Conservation (phyloP, 2,113 vertebrate genomes). For the Paramisgurnus dabryanus region DNA sequence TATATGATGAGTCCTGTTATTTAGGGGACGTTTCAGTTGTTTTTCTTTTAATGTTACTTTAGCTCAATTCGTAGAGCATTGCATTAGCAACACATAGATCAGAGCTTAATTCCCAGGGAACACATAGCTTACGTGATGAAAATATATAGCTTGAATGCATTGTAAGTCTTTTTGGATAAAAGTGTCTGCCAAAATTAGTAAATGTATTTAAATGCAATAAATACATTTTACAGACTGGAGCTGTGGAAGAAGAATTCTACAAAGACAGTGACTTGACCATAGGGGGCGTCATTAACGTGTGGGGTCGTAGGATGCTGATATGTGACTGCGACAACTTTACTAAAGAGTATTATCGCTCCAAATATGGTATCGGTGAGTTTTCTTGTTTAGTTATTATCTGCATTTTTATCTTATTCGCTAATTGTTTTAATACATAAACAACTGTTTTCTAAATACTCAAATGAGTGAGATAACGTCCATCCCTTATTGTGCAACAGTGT, state of each 20-base stretch:
- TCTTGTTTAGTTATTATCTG: too few relatives aligned
- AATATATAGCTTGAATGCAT: too few relatives aligned
- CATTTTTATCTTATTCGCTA: too few relatives aligned
- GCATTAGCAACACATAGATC: too few relatives aligned
- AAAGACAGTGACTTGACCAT: constrained; percentile 84
- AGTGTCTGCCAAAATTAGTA: too few relatives aligned
- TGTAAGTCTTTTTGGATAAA: too few relatives aligned
- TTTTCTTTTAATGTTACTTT: too few relatives aligned
- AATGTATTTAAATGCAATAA: not conserved
- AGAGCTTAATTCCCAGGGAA: too few relatives aligned
- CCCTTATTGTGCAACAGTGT: not conserved
- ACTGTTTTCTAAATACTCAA: not conserved
- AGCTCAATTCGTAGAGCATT: too few relatives aligned
- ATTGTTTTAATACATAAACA: not conserved
- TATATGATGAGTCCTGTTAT: too few relatives aligned
- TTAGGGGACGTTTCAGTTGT: too few relatives aligned
- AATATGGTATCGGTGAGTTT: constrained; percentile 85
- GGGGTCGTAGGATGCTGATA: constrained; percentile 85
- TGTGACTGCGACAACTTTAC: constrained; percentile 92
- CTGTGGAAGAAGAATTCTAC: constrained; percentile 81
- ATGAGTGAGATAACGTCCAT: not conserved
- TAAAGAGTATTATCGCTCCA: constrained; percentile 84
- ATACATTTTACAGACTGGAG: constrained; percentile 76
- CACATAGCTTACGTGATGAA: too few relatives aligned
- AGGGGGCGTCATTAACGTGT: constrained; percentile 84